These are phyloP conservation scores for Colostygia pectinataria DNA, from an alignment of 2,888 invertebrate genomes.

Conservation along the genomic window DNA sequence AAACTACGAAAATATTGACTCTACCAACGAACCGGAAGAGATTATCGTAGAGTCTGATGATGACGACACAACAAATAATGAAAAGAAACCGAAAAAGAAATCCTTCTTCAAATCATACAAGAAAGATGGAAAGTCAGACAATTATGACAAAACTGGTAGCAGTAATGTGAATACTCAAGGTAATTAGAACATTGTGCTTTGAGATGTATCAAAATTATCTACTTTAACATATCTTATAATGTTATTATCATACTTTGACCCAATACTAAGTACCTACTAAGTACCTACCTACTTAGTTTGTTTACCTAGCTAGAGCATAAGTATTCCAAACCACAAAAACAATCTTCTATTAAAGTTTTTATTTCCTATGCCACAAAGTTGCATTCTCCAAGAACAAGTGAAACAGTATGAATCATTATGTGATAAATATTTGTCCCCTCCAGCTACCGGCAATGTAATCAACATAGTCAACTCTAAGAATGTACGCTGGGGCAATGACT, in stretches of 20 bases:
- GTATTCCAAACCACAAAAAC: background rate
- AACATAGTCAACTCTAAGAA: constrained; percentile 73
- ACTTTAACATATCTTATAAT: too few relatives aligned
- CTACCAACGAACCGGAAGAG: constrained; percentile 50
- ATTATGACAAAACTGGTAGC: constrained; percentile 39
- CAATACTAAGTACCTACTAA: too few relatives aligned
- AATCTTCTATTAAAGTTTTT: background rate
- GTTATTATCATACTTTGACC: too few relatives aligned
- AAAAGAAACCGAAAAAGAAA: constrained; percentile 53
- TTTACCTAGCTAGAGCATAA: background rate
- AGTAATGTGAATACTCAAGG: constrained; percentile 69
- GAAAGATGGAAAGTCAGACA: constrained; percentile 38
- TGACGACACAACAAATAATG: constrained; percentile 47
- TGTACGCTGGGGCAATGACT: constrained; percentile 72
- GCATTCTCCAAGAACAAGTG: background rate
- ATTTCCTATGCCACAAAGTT: background rate
- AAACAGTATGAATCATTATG: constrained; percentile 3
- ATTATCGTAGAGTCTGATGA: constrained; percentile 50
- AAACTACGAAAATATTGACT: constrained; percentile 45
- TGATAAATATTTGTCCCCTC: constrained; percentile 31
- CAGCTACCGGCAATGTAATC: constrained; percentile 77
- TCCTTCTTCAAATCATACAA: constrained; percentile 46
- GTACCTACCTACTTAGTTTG: too few relatives aligned
- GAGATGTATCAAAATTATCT: too few relatives aligned
- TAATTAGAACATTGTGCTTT: too few relatives aligned